Base-by-base conservation (phyloP, 2,113 vertebrate species). In the Chamaea fasciata region DNA sequence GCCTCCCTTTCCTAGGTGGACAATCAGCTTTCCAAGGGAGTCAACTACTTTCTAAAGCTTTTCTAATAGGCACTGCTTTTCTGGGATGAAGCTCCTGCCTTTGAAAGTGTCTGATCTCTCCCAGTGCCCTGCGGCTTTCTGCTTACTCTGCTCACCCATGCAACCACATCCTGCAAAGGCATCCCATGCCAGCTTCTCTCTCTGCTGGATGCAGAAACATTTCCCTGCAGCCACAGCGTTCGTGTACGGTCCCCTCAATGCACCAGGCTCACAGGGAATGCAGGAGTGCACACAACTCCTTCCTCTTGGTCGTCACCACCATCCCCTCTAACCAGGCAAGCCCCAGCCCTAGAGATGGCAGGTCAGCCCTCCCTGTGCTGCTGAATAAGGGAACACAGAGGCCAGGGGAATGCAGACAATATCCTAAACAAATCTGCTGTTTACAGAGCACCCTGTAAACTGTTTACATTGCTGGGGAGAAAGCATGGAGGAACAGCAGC, bases 361-460 rank as follows among this genome's bases (percentile, higher is more conserved):
- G 79, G 47, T 60, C 85, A 90, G 71, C 18, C 1, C 39, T 92
- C 55, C 52, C 47, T 10, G 59, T 13, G 35, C 81, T 64, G 80
- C 88, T 50, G 81, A 31, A 50, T 7, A 64, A 91, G 59, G 62
- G 56, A 76, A 47, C 1, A 2, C 30, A 27, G 24, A 69, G 77
- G 44, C 2, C 1, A 63, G 46, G 22, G 91, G 92, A 95, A 86
- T 27, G 94, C 93, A 96, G 85, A 77, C 77, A 63, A 55, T 55
- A 83, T 95, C 75, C 93, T 44, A 96, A 97, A 97, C 94, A 97
- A 94, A 90, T 85, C 44, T 50, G 75, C 83, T 94, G 92, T 97
- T 96, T 97, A 95, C 83, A 86, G 60, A 93, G 65, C 57, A 44
- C 75, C 78, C 75, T 91, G 90, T 95, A 97, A 97, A 97, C 70